A percentile compares a stretch with the other conserved stretches of the same genome.
phyloP scores from a whole-genome alignment of 92 coral and sea anemone species.

The Palythoa caribaeorum region DNA sequence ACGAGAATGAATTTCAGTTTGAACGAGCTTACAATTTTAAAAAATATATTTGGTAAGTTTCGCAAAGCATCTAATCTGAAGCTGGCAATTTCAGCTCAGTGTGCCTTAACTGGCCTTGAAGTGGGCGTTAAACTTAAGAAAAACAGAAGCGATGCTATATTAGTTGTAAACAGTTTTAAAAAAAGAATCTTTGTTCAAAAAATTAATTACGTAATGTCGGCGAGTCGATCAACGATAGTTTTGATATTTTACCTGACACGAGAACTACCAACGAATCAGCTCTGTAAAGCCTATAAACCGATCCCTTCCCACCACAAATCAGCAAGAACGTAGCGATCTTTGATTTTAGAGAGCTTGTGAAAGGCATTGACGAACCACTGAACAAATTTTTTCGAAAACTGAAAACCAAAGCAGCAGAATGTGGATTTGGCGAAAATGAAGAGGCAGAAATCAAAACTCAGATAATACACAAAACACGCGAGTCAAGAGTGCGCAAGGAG shows the following conservation, averaged over 20 bases:
- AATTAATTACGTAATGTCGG: slow-evolving; percentile 17
- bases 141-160: too few species aligned
- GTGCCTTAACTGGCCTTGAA: too few species aligned
- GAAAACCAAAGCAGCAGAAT: slow-evolving; percentile 50
- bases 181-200: too few species aligned
- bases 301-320: slow-evolving; percentile 35
- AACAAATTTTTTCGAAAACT: slow-evolving; percentile 41
- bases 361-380: slow-evolving; percentile 39
- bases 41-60: too few species aligned
- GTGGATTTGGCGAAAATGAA: slow-evolving; percentile 44
- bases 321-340: slow-evolving; percentile 53
- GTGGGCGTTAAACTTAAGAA: too few species aligned
- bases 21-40: too few species aligned
- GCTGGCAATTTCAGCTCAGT: too few species aligned
- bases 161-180: too few species aligned
- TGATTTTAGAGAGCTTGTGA: slow-evolving; percentile 43
- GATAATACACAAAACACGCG: slow-evolving; percentile 62
- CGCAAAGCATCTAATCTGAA: too few species aligned
- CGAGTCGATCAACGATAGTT: slow-evolving; percentile 54
- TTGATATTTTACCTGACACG: slow-evolving; percentile 56
- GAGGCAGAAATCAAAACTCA: slow-evolving; percentile 50
- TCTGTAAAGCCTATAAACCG: slow-evolving; percentile 30
- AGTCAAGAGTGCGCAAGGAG: slow-evolving; percentile 49
- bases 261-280: slow-evolving; percentile 54
- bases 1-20: too few species aligned